Conservation (phyloP, 2,797 vertebrate species). For the Sebastes hubbsi region DNA sequence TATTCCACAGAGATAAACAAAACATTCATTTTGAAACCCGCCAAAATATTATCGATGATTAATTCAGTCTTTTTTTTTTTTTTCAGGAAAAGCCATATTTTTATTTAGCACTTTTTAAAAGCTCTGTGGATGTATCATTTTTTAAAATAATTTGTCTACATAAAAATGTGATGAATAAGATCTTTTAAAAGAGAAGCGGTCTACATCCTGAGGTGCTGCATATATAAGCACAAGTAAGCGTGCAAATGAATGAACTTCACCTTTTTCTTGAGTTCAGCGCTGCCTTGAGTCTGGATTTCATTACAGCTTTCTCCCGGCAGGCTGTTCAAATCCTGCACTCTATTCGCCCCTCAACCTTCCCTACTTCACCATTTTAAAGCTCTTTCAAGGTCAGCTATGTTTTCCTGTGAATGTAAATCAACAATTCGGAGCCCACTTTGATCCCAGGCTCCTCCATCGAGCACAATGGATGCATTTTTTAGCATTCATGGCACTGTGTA, state of each 20-base stretch:
- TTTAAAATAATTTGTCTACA: no score
- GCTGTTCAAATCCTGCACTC: background rate
- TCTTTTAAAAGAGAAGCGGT: background rate
- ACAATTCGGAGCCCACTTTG: background rate
- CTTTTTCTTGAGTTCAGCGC: background rate
- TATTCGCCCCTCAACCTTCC: background rate
- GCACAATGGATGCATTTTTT: background rate
- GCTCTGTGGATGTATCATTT: no score
- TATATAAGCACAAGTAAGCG: background rate
- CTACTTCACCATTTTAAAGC: background rate
- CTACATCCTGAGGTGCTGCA: background rate
- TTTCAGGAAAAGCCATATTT: no score
- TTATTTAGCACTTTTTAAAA: no score
- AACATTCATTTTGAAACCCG: no score
- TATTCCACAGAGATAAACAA: no score
- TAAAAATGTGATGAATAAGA: no score
- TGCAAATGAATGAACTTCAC: background rate
- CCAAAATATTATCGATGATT: no score
- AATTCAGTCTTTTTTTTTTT: no score
- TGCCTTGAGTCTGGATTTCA: background rate
- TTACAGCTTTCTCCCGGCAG: background rate
- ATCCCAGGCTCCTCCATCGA: background rate
- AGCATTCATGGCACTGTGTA: background rate
- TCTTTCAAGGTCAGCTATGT: background rate
- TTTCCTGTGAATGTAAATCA: constrained; percentile 9